Base-by-base conservation (phyloP, 1,140 invertebrate species). In the Tribolium madens region DNA sequence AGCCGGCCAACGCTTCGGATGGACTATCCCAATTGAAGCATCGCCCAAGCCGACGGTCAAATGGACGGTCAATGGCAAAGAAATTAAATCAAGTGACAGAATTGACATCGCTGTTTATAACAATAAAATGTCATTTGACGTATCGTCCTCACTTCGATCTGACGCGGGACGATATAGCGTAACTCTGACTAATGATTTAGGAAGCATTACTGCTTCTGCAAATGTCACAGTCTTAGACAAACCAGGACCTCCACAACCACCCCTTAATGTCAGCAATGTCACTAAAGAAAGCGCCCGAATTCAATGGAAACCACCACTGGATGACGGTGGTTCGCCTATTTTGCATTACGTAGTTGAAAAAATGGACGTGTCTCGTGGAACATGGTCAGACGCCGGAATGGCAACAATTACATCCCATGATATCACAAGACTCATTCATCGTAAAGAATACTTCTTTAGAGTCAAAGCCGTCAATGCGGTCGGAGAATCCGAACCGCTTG, bases 301-400 rank as follows among this genome's bases (percentile, higher is more conserved):
- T 18, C 87, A 92, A 31, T 97, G 96, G 96, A 92, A 91, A 82
- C 85, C 92, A 77, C 94, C 97, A 18, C 87, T 92, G 50, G 95
- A 97, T 83, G 95, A 97, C 86, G 97, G 97, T 77, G 97, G 96
- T 33, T 95, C 93, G 70, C 96, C 96, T 9, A 97, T 98, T 83
- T 87, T 96, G n/a, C 96, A 98, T 85, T 99, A 99, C 83, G 89
- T 98, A 26, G 91, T 99, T 73, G 97, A 99, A 85, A 99, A 99
- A 87, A 98, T 98, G 95, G 98, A 99, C 83, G 89, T 97, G 0
- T 93, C 95, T 0, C 90, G 97, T 77, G 97, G 97, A 69, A 97
- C 96, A 1, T 99, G 98, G 98, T 93, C 95, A 12, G 96, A 97
- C 86, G 96, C 95, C 81, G 95, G 95, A 36, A 95, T 95, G 92